Conservation (phyloP, 2,888 invertebrate genomes). For the Drosophila limbata region DNA sequence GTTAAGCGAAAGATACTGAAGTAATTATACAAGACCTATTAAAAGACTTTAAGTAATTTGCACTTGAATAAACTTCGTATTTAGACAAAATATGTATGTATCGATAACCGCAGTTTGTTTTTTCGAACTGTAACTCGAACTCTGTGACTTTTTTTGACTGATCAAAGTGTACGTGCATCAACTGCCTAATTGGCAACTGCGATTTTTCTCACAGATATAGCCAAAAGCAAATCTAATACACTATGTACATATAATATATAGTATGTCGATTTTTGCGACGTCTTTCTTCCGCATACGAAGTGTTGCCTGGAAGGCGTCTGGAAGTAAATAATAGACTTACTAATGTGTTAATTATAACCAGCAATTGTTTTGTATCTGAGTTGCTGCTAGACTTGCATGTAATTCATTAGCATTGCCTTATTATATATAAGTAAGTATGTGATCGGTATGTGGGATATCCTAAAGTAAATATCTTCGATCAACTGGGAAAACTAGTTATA, state of each 20-base stretch:
- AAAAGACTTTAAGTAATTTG: slow-evolving; percentile 1
- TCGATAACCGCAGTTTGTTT: slow-evolving; percentile 4
- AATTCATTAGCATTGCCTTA: slow-evolving; percentile 25
- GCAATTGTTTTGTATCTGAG: slow-evolving; percentile 29
- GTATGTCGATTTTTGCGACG: slow-evolving; percentile 19
- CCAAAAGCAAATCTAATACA: not conserved
- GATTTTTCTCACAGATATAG: slow-evolving; percentile 47
- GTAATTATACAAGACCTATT: slow-evolving; percentile 3
- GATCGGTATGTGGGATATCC: not conserved
- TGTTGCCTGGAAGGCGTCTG: slow-evolving; percentile 11
- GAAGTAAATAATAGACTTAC: slow-evolving; percentile 32
- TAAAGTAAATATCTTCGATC: too few relatives aligned
- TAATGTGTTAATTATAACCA: slow-evolving; percentile 45
- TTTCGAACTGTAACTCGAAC: slow-evolving; percentile 7
- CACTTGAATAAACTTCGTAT: not conserved
- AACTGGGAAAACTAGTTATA: not conserved
- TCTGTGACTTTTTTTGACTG: slow-evolving; percentile 21
- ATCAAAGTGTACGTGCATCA: slow-evolving; percentile 32
- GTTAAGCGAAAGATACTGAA: not conserved
- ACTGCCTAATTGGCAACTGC: slow-evolving; percentile 44
- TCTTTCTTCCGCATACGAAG: slow-evolving; percentile 45
- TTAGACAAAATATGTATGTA: too few relatives aligned
- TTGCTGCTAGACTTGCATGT: slow-evolving; percentile 16
- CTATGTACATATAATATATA: slow-evolving; percentile 15
- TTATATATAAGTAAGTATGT: not conserved